Evolutionary conservation across 2,113 vertebrate species (phyloP).

Genomic region (Oryzias woworae): DNA sequence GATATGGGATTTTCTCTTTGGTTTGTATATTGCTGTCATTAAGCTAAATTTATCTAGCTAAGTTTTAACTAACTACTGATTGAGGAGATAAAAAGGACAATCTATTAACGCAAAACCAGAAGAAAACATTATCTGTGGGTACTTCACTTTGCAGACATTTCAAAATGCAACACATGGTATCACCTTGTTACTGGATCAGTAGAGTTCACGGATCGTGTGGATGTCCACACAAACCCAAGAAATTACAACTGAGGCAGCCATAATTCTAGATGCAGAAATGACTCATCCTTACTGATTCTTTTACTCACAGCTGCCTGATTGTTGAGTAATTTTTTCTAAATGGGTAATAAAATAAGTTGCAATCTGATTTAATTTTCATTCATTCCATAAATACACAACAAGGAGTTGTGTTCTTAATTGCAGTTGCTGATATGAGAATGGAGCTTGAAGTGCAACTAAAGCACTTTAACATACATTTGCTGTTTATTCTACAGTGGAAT

Average conservation of each 20-base stretch:
- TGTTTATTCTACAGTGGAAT: neutral
- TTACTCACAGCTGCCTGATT: conserved; percentile 28
- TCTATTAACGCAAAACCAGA: no score
- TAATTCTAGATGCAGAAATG: conserved; percentile 19
- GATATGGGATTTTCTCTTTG: no score
- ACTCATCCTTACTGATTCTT: conserved; percentile 30
- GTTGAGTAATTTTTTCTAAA: conserved; percentile 32
- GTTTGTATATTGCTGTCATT: no score
- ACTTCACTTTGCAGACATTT: no score
- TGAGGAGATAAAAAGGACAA: no score
- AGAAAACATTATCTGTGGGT: no score
- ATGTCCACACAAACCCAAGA: conserved; percentile 18
- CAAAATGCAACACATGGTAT: no score
- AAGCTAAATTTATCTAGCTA: no score
- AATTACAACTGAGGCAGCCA: conserved; percentile 27
- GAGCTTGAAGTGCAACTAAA: neutral
- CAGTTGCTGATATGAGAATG: conserved; percentile 10
- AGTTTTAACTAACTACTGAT: no score
- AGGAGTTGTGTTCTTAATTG: conserved; percentile 21
- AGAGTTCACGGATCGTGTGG: neutral
- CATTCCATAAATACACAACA: conserved; percentile 12
- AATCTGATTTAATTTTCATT: conserved; percentile 11
- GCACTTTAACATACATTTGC: neutral
- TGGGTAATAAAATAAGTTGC: conserved; percentile 31
- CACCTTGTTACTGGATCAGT: neutral